A percentile compares a stretch with the other conserved stretches of the same genome.
phyloP scores from a whole-genome alignment of 35 echinoderm and acorn worm species.

The Heliocidaris tuberculata region DNA sequence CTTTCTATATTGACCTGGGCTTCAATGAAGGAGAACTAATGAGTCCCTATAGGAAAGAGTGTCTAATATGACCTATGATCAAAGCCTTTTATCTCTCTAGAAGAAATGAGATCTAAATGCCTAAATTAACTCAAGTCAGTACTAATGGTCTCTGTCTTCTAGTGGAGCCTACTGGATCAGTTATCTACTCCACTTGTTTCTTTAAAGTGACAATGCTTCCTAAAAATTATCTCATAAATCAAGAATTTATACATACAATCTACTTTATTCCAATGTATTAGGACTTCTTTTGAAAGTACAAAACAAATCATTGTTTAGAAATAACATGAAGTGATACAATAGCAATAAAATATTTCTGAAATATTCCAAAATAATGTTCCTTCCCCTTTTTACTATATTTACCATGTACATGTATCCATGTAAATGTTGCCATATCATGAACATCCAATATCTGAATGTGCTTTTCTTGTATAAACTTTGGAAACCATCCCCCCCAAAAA shows the following conservation, averaged over 20 bases:
- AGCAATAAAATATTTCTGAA: too few relatives aligned
- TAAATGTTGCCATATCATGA: neutral
- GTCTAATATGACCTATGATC: slow-evolving; percentile 11
- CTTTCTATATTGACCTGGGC: neutral
- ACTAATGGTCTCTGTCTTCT: neutral
- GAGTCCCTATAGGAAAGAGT: neutral
- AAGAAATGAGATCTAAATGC: neutral
- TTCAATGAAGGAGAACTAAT: neutral
- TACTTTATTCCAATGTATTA: too few relatives aligned
- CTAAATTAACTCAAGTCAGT: slow-evolving; percentile 1
- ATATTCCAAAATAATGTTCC: neutral
- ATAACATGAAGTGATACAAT: too few relatives aligned
- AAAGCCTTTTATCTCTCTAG: neutral
- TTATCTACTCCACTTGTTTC: neutral
- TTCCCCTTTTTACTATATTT: neutral
- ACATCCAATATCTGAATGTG: neutral
- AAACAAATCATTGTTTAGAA: too few relatives aligned
- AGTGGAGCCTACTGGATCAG: neutral
- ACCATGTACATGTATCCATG: neutral
- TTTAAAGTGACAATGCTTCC: neutral
- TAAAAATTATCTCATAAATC: too few relatives aligned
- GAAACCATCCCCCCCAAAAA: neutral
- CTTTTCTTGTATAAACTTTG: neutral
- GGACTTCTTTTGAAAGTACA: too few relatives aligned
- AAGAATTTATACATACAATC: too few relatives aligned